Evolutionary conservation across 2,888 invertebrate species (phyloP).

Genomic region (Netelia fuscicornis): DNA sequence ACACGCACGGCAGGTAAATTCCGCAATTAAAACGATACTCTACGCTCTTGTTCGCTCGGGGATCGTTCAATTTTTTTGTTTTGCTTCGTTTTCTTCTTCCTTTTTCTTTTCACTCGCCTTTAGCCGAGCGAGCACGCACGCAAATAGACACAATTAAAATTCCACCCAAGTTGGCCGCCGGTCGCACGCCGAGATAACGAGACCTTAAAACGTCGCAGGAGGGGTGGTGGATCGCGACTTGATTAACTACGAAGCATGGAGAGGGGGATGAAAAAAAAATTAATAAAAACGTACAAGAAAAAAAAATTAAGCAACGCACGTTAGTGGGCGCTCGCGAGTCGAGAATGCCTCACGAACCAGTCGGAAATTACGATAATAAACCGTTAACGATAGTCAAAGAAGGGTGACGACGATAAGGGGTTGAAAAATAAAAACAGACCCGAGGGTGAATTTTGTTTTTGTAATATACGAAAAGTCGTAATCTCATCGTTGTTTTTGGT

Average conservation of each 20-base stretch:
- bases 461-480: no score
- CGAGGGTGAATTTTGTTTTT: not conserved
- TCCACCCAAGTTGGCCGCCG: conserved; percentile 36
- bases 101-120: not conserved
- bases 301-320: not conserved
- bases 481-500: no score
- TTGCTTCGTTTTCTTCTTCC: not conserved
- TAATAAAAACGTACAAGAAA: not conserved
- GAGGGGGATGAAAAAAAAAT: conserved; percentile 29
- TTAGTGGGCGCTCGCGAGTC: conserved; percentile 45
- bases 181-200: conserved; percentile 54
- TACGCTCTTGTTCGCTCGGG: conserved; percentile 18
- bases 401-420: not conserved
- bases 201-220: conserved; percentile 57
- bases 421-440: not conserved
- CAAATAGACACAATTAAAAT: conserved; percentile 25
- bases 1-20: not conserved
- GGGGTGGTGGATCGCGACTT: conserved; percentile 63
- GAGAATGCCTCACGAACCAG: conserved; percentile 41
- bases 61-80: conserved; percentile 32
- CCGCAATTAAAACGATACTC: conserved; percentile 1
- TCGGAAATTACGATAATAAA: conserved; percentile 63
- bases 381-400: conserved; percentile 60
- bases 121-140: not conserved
- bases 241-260: conserved; percentile 62